Base-by-base conservation (phyloP, 2,113 vertebrate genomes). In the Aptenodytes forsteri region DNA sequence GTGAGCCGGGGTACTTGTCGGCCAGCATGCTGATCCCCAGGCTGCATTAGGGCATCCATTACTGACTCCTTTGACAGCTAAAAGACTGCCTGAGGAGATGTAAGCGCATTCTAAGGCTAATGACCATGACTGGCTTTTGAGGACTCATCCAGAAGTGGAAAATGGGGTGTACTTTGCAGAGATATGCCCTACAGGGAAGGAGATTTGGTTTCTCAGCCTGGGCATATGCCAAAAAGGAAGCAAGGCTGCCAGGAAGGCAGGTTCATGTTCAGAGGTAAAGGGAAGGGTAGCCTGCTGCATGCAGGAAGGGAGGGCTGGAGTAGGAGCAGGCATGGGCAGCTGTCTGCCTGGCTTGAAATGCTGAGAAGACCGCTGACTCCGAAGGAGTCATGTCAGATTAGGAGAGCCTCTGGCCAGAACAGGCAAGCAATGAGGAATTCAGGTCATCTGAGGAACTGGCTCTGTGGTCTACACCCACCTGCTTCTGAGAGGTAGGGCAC, bases 101-200 rank as follows among this genome's bases (percentile, higher is more conserved):
- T 59, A 78, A 94, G 52, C 13, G 7, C 61, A 27, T 73, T 93
- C 14, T 7, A 36, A 75, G 16, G 50, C 55, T 94, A 79, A 82
- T 82, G 52, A 52, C 81, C 26, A 22, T 65, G 52, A 44, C 52
- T 82, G 56, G 61, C 73, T 67, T 91, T 91, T 79, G 47, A 79
- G 13, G 26, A 9, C 34, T 84, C 73, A 64, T 78, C 81, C 67
- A 64, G 47, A 92, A 92, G n/a, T 85, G 73, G 72, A 89, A 96
- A 91, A 79, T 66, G 69, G 32, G 32, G 47, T 87, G 52, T 66
- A 38, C 50, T 91, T 87, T 80, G 90, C 36, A 77, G 66, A 83
- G 34, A 40, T 54, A 30, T 7, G 26, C 46, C n/a, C 72, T 75
- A 2, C 38, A 58, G 50, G 29, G 38, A 82, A 81, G 23, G 44